Evolutionary conservation across 92 coral and sea anemone species (phyloP), one percentile per base, ranked within the genome.

Genomic region (Pocillopora grandis): DNA sequence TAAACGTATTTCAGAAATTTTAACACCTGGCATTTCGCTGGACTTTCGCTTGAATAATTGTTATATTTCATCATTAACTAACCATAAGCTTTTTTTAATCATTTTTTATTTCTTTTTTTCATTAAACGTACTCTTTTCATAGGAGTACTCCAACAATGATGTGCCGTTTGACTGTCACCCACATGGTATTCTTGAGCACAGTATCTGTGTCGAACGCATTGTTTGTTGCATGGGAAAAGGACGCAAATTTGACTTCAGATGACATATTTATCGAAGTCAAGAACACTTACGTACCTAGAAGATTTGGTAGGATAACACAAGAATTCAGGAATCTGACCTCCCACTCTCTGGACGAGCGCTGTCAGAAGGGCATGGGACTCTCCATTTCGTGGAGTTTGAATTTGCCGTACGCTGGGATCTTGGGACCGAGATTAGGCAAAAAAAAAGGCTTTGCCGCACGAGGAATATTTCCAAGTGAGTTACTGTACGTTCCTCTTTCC

Each of bases 381-480:
- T 84, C 98, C 16, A 84, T 94, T 69, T 93, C 98, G 1, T 91
- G 92, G 92, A 84, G 85, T 73, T 85, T 92, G n/a, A 89, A 94
- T 68, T 91, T 89, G 75, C 98, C 98, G 6, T 94, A 94, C 55
- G 82, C 98, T 1, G 93, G 90, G 1, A 78, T 94, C 20, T 55
- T 83, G 60, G 94, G 94, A 21, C 93, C 91, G 21, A 80, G 55
- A 20, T 85, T 78, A 0, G 86, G 86, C 19, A 74, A 42, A 27
- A 23, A 49, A 2, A 0, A 3, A 0, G 98, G 93, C 5, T 87
- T 84, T 48, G 87, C 89, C 75, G 93, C 84, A 3, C 92, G 86
- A 19, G 98, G 98, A 56, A 92, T 94, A 58, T 91, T 94, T 73
- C 92, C 98, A 75, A 92, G 98, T 94, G 71, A 89, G 89, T 69